Evolutionary conservation across 2,797 vertebrate species (phyloP).

Genomic region (Lagothrix lagotricha): DNA sequence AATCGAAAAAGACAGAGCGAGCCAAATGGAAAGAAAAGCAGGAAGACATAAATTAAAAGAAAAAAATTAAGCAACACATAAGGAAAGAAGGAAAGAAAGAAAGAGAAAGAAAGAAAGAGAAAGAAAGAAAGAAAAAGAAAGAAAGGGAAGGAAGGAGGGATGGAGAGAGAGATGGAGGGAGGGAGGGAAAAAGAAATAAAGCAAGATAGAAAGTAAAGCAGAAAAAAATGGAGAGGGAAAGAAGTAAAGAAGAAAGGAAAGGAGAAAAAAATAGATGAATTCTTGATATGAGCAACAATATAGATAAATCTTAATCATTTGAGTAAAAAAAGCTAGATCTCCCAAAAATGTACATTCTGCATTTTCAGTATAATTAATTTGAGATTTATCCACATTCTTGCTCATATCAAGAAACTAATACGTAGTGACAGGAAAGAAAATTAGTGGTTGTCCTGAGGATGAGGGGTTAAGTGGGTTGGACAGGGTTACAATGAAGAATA

Average conservation of each 20-base stretch:
- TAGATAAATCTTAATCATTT: neutral
- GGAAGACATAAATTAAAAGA: neutral
- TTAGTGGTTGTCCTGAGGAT: neutral
- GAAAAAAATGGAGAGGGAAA: no score
- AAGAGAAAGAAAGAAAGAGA: rapidly evolving
- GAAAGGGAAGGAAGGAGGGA: rapidly evolving
- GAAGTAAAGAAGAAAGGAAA: neutral
- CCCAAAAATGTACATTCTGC: neutral
- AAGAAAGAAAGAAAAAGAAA: rapidly evolving
- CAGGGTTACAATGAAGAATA: neutral
- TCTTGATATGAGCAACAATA: neutral
- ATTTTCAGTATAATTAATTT: neutral
- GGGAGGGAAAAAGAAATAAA: neutral
- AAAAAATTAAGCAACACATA: neutral
- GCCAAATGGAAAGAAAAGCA: neutral
- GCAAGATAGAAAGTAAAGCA: neutral
- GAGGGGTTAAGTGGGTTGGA: rapidly evolving
- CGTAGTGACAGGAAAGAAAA: neutral
- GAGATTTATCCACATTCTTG: neutral
- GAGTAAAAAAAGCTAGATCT: neutral
- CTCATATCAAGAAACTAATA: neutral
- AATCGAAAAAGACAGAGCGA: neutral
- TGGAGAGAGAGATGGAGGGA: rapidly evolving
- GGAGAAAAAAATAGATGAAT: neutral
- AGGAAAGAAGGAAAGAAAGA: neutral